Conservation (phyloP, 2,797 vertebrate species). For the Saguinus oedipus region DNA sequence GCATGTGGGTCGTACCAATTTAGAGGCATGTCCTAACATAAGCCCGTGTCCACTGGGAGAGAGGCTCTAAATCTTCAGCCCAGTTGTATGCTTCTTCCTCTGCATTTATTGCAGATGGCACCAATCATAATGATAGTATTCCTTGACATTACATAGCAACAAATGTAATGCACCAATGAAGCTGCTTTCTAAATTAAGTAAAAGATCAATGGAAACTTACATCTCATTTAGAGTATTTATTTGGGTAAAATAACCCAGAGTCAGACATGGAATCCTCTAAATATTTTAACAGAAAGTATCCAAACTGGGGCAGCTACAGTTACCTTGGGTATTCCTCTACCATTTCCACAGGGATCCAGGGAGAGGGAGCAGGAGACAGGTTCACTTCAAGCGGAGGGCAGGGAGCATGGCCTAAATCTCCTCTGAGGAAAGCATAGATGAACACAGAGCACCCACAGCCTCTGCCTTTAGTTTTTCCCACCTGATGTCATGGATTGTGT, state of each 20-base stretch:
- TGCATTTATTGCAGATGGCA: background rate
- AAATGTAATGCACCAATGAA: background rate
- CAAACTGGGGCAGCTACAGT: background rate
- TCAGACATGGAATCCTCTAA: background rate
- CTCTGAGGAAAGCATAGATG: background rate
- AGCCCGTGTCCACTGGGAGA: background rate
- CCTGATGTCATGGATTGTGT: background rate
- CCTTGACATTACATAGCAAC: background rate
- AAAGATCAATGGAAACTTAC: constrained; percentile 34
- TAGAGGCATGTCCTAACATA: background rate
- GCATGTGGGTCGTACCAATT: background rate
- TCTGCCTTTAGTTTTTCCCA: background rate
- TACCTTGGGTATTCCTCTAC: background rate
- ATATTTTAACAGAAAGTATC: background rate
- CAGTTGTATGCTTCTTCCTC: background rate
- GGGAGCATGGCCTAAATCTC: background rate
- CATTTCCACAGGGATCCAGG: background rate
- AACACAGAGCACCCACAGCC: background rate
- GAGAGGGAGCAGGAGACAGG: background rate
- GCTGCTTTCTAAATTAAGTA: constrained; percentile 37
- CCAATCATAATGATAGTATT: background rate
- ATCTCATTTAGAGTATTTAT: background rate
- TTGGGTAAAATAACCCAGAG: background rate
- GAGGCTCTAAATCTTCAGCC: background rate
- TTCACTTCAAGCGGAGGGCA: background rate